These are phyloP conservation scores for Polydrusus tereticollis DNA, from an alignment of 2,888 invertebrate genomes.

Conservation along the genomic window DNA sequence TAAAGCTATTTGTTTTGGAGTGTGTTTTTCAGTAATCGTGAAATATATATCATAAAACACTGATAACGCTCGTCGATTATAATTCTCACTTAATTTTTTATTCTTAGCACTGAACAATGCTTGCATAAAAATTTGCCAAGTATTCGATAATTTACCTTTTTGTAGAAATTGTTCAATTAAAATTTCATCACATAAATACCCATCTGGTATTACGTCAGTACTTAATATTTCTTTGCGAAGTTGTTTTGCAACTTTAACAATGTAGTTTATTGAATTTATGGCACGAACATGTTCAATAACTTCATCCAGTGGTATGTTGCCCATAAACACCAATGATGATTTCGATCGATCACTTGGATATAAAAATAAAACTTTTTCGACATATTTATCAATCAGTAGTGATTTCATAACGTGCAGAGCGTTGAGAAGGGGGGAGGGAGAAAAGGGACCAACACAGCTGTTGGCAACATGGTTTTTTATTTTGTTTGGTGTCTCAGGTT, in stretches of 20 bases:
- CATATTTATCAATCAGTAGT: slow-evolving; percentile 55
- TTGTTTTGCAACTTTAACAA: slow-evolving; percentile 7
- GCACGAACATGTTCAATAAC: neutral
- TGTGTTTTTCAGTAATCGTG: slow-evolving; percentile 19
- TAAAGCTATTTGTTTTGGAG: neutral
- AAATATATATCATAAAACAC: slow-evolving; percentile 20
- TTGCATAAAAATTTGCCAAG: slow-evolving; percentile 12
- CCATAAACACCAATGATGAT: slow-evolving; percentile 51
- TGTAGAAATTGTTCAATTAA: neutral
- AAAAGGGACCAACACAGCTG: too few relatives aligned
- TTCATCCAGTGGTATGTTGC: slow-evolving; percentile 7
- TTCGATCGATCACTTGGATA: slow-evolving; percentile 54
- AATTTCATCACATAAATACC: slow-evolving; percentile 6
- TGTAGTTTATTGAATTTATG: neutral
- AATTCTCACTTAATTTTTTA: neutral
- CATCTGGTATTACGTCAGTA: slow-evolving; percentile 4
- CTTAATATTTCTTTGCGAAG: neutral
- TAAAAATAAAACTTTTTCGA: slow-evolving; percentile 54
- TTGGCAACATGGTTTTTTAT: too few relatives aligned
- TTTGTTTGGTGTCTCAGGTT: too few relatives aligned
- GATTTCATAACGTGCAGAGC: slow-evolving; percentile 52
- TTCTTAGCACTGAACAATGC: slow-evolving; percentile 18
- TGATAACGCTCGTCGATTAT: neutral
- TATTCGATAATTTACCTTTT: neutral
- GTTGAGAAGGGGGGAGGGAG: too few relatives aligned